Conservation (phyloP, 1,140 invertebrate genomes). For the Gonatopus flavifemur region DNA sequence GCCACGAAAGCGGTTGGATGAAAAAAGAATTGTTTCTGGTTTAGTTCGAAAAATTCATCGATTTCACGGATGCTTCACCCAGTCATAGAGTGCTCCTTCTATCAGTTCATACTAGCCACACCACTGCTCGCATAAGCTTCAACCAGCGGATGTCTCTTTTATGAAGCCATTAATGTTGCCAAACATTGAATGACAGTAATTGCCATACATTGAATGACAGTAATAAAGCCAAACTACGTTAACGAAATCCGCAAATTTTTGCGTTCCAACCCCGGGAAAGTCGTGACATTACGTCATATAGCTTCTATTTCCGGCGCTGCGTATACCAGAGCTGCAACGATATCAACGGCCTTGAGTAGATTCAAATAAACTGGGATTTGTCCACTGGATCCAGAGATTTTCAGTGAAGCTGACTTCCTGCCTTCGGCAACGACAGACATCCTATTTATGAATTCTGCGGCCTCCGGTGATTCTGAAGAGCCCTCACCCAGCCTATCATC, state of each 20-base stretch:
- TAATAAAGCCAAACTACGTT: constrained; percentile 41
- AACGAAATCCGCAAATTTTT: constrained; percentile 39
- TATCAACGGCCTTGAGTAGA: constrained; percentile 33
- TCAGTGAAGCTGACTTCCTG: constrained; percentile 26
- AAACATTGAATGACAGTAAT: too few relatives aligned
- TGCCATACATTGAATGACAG: too few relatives aligned
- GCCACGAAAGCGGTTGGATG: constrained; percentile 42
- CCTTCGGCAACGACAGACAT: constrained; percentile 1
- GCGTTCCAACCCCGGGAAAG: constrained; percentile 27
- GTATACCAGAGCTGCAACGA: constrained; percentile 39
- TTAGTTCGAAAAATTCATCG: constrained; percentile 46
- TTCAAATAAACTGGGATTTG: constrained; percentile 40
- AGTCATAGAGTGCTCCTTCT: constrained; percentile 40
- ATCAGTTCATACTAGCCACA: constrained; percentile 44
- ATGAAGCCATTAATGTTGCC: too few relatives aligned
- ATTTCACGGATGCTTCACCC: constrained; percentile 15
- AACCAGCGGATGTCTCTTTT: constrained; percentile 47
- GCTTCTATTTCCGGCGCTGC: constrained; percentile 32
- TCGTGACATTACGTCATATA: constrained; percentile 36
- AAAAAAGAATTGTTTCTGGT: constrained; percentile 37
- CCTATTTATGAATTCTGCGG: background rate
- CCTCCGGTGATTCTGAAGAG: background rate
- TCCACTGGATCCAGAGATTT: constrained; percentile 31
- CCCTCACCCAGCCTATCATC: background rate
- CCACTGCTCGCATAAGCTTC: constrained; percentile 46